Percentiles rank a stretch among this genome's conserved stretches.
phyloP scores from a whole-genome alignment of 2,113 vertebrate species.

The Hemiprocne comata region DNA sequence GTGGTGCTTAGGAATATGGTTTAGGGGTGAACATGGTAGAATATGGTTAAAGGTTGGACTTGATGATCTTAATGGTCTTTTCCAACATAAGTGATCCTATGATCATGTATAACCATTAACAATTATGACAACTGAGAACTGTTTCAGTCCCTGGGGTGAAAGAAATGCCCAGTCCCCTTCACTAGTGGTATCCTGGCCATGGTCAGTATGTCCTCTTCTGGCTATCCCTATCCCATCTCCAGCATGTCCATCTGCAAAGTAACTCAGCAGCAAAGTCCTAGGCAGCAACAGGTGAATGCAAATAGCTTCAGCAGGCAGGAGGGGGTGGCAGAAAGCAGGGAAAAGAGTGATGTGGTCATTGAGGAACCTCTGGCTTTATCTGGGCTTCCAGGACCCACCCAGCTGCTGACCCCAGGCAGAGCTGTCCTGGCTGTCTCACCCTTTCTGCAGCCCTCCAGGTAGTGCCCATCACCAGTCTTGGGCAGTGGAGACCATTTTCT shows the following conservation, averaged over 20 bases:
- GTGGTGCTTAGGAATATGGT: too few relatives aligned
- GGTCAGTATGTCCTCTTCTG: not conserved
- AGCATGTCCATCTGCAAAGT: not conserved
- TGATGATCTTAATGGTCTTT: too few relatives aligned
- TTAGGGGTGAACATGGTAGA: too few relatives aligned
- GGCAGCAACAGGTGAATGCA: not conserved
- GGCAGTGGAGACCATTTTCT: not conserved
- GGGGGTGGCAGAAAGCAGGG: not conserved
- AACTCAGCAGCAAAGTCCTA: not conserved
- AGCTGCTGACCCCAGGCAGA: not conserved
- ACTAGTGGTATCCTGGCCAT: not conserved
- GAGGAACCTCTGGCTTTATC: not conserved
- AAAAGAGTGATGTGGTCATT: not conserved
- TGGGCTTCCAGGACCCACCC: not conserved
- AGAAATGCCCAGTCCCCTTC: not conserved
- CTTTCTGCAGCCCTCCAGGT: not conserved
- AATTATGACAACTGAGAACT: not conserved
- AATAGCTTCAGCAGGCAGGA: not conserved
- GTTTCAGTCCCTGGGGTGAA: not conserved
- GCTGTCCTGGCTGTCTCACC: not conserved
- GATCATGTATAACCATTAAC: not conserved
- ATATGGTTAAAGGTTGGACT: too few relatives aligned
- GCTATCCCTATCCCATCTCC: not conserved
- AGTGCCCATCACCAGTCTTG: not conserved
- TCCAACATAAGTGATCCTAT: too few relatives aligned